A percentile compares a stretch with the other conserved stretches of the same genome.
phyloP scores from a whole-genome alignment of 2,113 vertebrate genomes.

The Coptodon bakossiorum region DNA sequence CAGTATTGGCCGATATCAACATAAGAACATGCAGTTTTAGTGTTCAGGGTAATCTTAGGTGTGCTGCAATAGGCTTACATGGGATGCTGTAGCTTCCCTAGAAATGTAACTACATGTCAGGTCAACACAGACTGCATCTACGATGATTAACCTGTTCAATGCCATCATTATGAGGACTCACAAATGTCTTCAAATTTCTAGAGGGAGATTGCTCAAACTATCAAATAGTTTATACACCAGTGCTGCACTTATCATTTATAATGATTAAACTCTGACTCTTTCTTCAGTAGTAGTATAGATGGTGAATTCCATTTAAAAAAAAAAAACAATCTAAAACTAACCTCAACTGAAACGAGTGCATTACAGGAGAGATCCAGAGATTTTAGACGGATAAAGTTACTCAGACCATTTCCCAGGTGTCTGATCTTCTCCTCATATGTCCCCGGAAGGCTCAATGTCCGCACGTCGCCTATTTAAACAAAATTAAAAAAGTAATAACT shows the following conservation, averaged over 20 bases:
- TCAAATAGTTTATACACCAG: background rate
- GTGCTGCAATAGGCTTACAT: background rate
- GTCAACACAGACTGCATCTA: background rate
- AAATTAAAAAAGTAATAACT: background rate
- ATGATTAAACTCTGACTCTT: background rate
- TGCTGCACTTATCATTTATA: background rate
- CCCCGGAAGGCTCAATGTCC: constrained; percentile 75
- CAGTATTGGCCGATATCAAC: background rate
- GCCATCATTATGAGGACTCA: background rate
- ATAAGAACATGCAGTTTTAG: background rate
- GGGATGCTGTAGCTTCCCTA: background rate
- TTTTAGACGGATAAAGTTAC: constrained; percentile 72
- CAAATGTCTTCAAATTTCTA: background rate
- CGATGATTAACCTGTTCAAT: background rate
- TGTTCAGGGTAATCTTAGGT: background rate
- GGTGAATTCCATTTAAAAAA: fast-evolving
- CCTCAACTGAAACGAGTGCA: constrained; percentile 71
- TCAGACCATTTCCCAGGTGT: constrained; percentile 70
- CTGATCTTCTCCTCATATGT: constrained; percentile 76
- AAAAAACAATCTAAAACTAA: background rate
- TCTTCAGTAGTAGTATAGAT: background rate
- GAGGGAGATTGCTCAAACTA: background rate
- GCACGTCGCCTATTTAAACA: constrained; percentile 66
- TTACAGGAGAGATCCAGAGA: constrained; percentile 77
- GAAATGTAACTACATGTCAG: background rate